phyloP scores from a whole-genome alignment of 2,888 invertebrate genomes.

The Saturnia japonica region DNA sequence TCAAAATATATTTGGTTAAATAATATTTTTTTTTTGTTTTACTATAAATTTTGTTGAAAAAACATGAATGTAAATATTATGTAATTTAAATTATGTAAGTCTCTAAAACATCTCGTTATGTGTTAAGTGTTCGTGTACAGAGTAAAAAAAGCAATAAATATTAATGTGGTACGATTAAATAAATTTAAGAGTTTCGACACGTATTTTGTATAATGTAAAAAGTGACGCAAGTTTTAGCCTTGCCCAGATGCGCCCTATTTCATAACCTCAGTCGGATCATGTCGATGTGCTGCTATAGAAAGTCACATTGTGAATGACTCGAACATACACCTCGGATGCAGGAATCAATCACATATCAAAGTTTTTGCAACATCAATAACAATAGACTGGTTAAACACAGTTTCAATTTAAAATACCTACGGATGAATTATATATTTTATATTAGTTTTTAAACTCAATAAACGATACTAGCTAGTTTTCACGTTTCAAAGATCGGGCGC shows the following conservation, averaged over 20 bases:
- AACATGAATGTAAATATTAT: constrained; percentile 5
- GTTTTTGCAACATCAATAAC: neutral
- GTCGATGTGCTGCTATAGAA: constrained; percentile 6
- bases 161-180: constrained; percentile 54
- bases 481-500: no score
- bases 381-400: neutral
- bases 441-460: no score
- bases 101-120: constrained; percentile 14
- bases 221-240: constrained; percentile 73
- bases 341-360: constrained; percentile 1
- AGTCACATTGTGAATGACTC: constrained; percentile 11
- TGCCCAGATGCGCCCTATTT: constrained; percentile 68
- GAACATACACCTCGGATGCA: neutral
- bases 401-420: neutral
- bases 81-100: constrained; percentile 16
- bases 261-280: constrained; percentile 42
- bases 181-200: constrained; percentile 66
- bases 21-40: neutral
- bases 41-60: neutral
- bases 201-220: constrained; percentile 66
- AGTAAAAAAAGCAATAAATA: constrained; percentile 60
- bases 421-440: neutral
- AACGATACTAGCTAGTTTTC: no score
- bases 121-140: constrained; percentile 15
- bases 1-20: neutral